Percentiles rank a stretch among this genome's conserved stretches.
Conservation (phyloP, 2,888 invertebrate species). For the Merodon equestris region DNA sequence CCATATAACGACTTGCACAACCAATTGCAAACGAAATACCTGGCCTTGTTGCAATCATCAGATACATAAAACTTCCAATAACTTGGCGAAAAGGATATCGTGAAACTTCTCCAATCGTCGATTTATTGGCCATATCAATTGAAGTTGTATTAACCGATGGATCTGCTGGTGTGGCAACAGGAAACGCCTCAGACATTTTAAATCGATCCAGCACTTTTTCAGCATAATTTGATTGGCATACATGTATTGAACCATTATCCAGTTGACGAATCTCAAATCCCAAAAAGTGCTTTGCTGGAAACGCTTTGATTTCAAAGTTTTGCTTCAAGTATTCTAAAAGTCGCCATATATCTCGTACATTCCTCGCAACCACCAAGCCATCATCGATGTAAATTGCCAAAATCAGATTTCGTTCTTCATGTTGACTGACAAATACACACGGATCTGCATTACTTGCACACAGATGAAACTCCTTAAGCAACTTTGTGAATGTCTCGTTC, state of each 20-base stretch:
- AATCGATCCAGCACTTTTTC: not conserved
- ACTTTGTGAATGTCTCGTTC: constrained; percentile 68
- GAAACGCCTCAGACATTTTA: not conserved
- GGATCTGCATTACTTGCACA: constrained; percentile 69
- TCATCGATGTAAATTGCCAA: no score
- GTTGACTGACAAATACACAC: constrained; percentile 68
- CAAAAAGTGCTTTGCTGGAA: no score
- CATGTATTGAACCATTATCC: not conserved
- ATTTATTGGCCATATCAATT: not conserved
- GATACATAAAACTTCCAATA: not conserved
- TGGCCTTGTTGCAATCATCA: not conserved
- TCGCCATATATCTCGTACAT: no score
- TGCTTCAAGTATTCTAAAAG: no score
- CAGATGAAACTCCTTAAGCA: constrained; percentile 66
- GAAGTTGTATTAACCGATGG: no score
- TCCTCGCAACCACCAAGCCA: no score
- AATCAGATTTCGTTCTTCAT: not conserved
- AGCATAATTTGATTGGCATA: not conserved
- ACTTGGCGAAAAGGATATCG: not conserved
- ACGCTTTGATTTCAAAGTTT: no score
- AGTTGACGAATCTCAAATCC: not conserved
- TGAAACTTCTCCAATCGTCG: not conserved
- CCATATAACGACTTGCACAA: constrained; percentile 24
- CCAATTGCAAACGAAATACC: constrained; percentile 43
- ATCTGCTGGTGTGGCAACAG: not conserved